Conservation (phyloP, 2,797 vertebrate species). For the Mycteria americana region DNA sequence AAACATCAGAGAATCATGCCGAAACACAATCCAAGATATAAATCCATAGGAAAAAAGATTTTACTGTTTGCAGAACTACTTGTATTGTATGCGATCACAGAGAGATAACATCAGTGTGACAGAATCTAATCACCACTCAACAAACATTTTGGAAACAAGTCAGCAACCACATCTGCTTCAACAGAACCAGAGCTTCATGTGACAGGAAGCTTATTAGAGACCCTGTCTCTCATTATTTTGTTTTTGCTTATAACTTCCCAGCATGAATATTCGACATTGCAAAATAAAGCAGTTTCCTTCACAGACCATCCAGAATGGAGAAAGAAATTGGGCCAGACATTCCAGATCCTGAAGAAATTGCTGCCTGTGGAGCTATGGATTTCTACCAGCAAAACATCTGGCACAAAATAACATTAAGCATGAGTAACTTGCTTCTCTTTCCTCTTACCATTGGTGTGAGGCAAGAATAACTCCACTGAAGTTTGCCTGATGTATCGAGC, state of each 20-base stretch:
- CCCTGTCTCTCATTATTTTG: slow-evolving; percentile 34
- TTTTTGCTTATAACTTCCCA: slow-evolving; percentile 45
- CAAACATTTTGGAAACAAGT: slow-evolving; percentile 41
- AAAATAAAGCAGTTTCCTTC: slow-evolving; percentile 40
- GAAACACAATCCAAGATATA: slow-evolving; percentile 5
- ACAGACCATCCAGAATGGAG: slow-evolving; percentile 1
- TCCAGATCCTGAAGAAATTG: slow-evolving; percentile 42
- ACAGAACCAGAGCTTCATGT: slow-evolving; percentile 11
- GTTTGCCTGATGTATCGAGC: background rate
- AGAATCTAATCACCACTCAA: slow-evolving; percentile 52
- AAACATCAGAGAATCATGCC: background rate
- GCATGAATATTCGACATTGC: slow-evolving; percentile 31
- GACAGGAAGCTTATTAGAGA: slow-evolving; percentile 53
- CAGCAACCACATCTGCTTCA: slow-evolving; percentile 56
- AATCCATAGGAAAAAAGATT: slow-evolving; percentile 18
- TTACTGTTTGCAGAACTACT: slow-evolving; percentile 38
- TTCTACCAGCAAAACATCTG: slow-evolving; percentile 57
- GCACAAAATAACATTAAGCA: slow-evolving; percentile 8
- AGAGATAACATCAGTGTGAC: slow-evolving; percentile 19
- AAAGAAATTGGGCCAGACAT: slow-evolving; percentile 32
- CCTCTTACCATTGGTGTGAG: background rate
- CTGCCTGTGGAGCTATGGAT: slow-evolving; percentile 57
- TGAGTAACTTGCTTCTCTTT: slow-evolving; percentile 15
- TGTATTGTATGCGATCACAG: slow-evolving; percentile 42
- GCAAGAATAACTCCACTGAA: slow-evolving; percentile 11